Base-by-base conservation (phyloP, 2,113 vertebrate species). In the Microtus oregoni region DNA sequence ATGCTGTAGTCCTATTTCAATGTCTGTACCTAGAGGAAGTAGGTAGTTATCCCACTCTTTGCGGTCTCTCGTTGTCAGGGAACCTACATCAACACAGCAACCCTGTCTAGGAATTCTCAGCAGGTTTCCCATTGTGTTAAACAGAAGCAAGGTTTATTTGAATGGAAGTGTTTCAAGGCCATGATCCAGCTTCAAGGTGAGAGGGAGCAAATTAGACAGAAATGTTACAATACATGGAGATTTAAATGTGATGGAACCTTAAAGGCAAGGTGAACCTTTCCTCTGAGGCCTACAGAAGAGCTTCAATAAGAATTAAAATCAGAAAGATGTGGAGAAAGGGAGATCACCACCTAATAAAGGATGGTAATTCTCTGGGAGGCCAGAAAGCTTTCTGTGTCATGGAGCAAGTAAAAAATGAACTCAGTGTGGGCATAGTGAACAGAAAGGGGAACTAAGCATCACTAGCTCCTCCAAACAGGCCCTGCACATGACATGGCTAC, bases 401-500 rank as follows among this genome's bases (percentile, higher is more conserved):
- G 24, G 3, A 9, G 38, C 73, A 67, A 44, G 5, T 75, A 24
- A 67, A 26, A 47, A 65, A 52, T 24, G 2, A 14, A 73, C 52
- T 1, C 0, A 76, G 7, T 20, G 17, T 86, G 52, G 7, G 10
- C 52, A 6, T 32, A 79, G 17, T 13, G 35, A 72, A 44, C 35
- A 79, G 44, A 20, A 75, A 73, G 19, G 28, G 11, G 9, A 87
- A 83, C n/a, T n/a, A 41, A 65, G 38, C 30, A 32, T 88, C 9
- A 12, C 68, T 55, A 61, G 4, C 58, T 72, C 58, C 38, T 67
- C 44, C 22, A 88, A 58, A 76, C 0, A 0, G 22, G 3, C 78
- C n/a, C 72, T 75, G 3, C 65, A 41, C 0, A 0, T 15, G 13
- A 19, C 22, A 0, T 52, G 41, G 32, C 47, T 61, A 41, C n/a